These are phyloP conservation scores for Chelonus formosanus DNA, from an alignment of 2,888 invertebrate species.

Conservation along the genomic window DNA sequence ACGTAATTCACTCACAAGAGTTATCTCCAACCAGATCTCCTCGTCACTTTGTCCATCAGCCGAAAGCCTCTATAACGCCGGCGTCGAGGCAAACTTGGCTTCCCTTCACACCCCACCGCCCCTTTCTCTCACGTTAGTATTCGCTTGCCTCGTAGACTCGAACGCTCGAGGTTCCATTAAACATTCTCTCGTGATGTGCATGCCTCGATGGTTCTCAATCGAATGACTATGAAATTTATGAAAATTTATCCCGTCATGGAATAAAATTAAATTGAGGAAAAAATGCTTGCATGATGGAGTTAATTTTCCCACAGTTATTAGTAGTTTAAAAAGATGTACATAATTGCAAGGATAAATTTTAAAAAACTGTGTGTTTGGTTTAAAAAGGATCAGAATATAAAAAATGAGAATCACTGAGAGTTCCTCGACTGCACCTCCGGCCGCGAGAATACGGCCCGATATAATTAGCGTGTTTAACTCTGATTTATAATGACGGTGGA, in stretches of 20 bases:
- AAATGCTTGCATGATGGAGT: background rate
- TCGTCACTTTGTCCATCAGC: conserved; percentile 39
- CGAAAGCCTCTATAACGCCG: conserved; percentile 18
- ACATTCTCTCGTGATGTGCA: conserved; percentile 2
- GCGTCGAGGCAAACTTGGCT: conserved; percentile 4
- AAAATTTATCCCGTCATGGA: too few relatives aligned
- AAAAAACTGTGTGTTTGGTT: background rate
- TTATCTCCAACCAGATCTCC: conserved; percentile 44
- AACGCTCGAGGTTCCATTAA: conserved; percentile 29
- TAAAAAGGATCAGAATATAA: background rate
- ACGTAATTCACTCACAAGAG: conserved; percentile 37
- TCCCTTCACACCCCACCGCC: conserved; percentile 24
- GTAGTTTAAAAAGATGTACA: too few relatives aligned
- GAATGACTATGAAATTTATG: background rate
- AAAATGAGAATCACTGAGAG: conserved; percentile 43
- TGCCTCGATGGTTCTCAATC: conserved; percentile 16
- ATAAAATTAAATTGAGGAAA: background rate
- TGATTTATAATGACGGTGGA: conserved; percentile 60
- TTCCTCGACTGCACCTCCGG: conserved; percentile 39
- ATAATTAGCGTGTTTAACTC: conserved; percentile 61
- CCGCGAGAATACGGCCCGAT: conserved; percentile 47
- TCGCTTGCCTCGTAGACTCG: conserved; percentile 1
- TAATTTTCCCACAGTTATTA: too few relatives aligned
- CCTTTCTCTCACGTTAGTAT: conserved; percentile 33
- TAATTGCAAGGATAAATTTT: background rate